A percentile compares a stretch with the other conserved stretches of the same genome.
Conservation (phyloP, 2,113 vertebrate genomes). For the Excalfactoria chinensis region DNA sequence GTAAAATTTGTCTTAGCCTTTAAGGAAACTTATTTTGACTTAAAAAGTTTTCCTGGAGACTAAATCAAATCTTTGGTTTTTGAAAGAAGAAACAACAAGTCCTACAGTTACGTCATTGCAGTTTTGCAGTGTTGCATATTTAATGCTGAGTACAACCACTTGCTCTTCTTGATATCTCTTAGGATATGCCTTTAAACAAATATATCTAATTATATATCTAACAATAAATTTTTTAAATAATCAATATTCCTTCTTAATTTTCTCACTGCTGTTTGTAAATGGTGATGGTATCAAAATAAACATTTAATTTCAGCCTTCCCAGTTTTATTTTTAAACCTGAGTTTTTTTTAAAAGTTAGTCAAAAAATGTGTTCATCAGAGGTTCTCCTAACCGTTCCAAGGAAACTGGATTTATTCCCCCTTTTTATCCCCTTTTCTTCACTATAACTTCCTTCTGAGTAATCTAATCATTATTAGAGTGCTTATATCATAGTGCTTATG, state of each 20-base stretch:
- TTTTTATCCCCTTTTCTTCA: not conserved
- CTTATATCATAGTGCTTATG: no score
- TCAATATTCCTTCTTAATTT: not conserved
- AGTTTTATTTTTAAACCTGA: not conserved
- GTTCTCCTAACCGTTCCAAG: not conserved
- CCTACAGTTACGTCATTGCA: not conserved
- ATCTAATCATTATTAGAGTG: not conserved
- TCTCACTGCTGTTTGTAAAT: not conserved
- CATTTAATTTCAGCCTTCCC: not conserved
- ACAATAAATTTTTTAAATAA: not conserved
- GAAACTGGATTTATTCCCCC: not conserved
- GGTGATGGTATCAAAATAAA: not conserved
- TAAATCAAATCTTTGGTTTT: not conserved
- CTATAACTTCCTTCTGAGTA: not conserved
- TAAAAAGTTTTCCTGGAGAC: not conserved
- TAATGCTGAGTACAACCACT: accelerated
- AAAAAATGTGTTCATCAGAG: not conserved
- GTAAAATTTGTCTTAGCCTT: not conserved
- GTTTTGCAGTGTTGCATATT: not conserved
- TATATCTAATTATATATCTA: not conserved
- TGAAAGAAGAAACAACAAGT: not conserved
- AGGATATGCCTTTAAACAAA: not conserved
- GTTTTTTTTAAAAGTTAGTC: not conserved
- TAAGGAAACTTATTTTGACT: not conserved
- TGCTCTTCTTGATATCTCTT: not conserved